phyloP scores from a whole-genome alignment of 1,140 invertebrate species.

The Heliothis virescens region DNA sequence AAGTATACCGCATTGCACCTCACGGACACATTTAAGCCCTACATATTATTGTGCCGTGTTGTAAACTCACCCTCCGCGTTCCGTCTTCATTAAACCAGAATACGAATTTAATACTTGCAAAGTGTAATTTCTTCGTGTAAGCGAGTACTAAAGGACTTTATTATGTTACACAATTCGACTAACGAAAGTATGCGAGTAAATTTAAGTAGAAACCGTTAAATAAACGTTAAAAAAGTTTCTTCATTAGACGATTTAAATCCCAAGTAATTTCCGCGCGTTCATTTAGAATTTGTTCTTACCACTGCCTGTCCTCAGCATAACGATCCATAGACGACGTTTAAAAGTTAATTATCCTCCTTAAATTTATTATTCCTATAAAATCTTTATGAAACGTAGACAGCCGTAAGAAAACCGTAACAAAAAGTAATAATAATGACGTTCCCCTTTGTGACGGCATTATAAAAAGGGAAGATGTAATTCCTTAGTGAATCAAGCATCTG shows the following conservation, averaged over 20 bases:
- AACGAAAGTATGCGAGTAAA: conserved; percentile 17
- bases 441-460: conserved; percentile 48
- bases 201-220: conserved; percentile 28
- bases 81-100: conserved; percentile 60
- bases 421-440: conserved; percentile 56
- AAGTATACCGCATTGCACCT: conserved; percentile 54
- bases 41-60: conserved; percentile 40
- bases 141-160: conserved; percentile 31
- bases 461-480: conserved; percentile 59
- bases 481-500: conserved; percentile 66
- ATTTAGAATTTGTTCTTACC: conserved; percentile 34
- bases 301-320: conserved; percentile 15
- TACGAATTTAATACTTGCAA: conserved; percentile 56
- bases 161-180: conserved; percentile 20
- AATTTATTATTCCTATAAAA: conserved; percentile 57
- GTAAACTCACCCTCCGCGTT: conserved; percentile 44
- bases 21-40: conserved; percentile 48
- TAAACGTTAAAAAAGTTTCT: conserved; percentile 30
- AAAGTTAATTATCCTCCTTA: conserved; percentile 54
- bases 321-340: conserved; percentile 38
- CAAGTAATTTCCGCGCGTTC: conserved; percentile 34
- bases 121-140: conserved; percentile 32
- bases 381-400: conserved; percentile 56
- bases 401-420: conserved; percentile 56
- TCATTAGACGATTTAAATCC: conserved; percentile 21